Conservation (phyloP, 2,888 invertebrate species). For the Cheilosia variabilis region DNA sequence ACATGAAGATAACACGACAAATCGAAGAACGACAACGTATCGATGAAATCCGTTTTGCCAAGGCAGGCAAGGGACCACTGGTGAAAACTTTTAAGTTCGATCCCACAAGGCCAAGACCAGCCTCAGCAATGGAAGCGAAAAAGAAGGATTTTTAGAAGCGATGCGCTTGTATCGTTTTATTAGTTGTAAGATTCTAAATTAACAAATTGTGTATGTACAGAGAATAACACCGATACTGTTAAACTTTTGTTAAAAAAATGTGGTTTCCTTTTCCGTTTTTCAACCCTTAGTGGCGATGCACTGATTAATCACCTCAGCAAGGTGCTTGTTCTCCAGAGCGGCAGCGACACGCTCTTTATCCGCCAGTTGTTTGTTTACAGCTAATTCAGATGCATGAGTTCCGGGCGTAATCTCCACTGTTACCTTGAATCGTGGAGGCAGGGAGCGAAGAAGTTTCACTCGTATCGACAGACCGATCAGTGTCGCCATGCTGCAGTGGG, state of each 20-base stretch:
- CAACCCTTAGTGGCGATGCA: slow-evolving; percentile 86
- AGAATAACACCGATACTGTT: slow-evolving; percentile 49
- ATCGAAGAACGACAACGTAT: slow-evolving; percentile 90
- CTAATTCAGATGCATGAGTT: slow-evolving; percentile 94
- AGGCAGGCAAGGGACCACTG: slow-evolving; percentile 93
- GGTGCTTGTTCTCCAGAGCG: slow-evolving; percentile 95
- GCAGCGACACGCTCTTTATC: slow-evolving; percentile 99
- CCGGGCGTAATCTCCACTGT: slow-evolving; percentile 95
- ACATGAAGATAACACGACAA: slow-evolving; percentile 91
- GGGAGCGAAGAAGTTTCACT: slow-evolving; percentile 93
- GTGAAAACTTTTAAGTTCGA: slow-evolving; percentile 94
- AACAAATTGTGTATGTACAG: slow-evolving; percentile 71
- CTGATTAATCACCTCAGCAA: slow-evolving; percentile 97
- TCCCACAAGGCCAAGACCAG: slow-evolving; percentile 86
- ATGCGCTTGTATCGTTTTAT: slow-evolving; percentile 39
- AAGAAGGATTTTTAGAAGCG: slow-evolving; percentile 77
- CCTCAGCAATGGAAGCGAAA: slow-evolving; percentile 84
- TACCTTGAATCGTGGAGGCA: slow-evolving; percentile 94
- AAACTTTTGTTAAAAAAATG: slow-evolving; percentile 35
- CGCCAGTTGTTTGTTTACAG: slow-evolving; percentile 98
- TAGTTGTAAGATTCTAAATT: slow-evolving; percentile 43
- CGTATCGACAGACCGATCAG: slow-evolving; percentile 94
- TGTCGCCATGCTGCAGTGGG: slow-evolving; percentile 99
- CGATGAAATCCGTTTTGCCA: slow-evolving; percentile 91
- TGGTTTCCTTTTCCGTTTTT: slow-evolving; percentile 15